These are phyloP conservation scores for Dreissena polymorpha DNA, from an alignment of 1,140 invertebrate species.

Conservation along the genomic window DNA sequence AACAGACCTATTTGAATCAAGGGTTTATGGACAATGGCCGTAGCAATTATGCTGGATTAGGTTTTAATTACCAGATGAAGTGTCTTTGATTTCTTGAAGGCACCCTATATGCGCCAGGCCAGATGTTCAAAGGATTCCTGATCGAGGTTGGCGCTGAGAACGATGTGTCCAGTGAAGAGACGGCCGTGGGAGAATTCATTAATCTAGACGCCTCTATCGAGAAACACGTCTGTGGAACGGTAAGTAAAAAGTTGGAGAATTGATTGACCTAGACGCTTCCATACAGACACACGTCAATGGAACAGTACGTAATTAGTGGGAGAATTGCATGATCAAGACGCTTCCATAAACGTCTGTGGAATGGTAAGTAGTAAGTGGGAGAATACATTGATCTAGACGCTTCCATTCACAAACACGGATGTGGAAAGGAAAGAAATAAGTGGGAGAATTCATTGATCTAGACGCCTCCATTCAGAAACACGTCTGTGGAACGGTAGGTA, in stretches of 20 bases:
- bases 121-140: conserved; percentile 36
- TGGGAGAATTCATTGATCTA: conserved; percentile 29
- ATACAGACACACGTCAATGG: conserved; percentile 36
- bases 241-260: conserved; percentile 26
- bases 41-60: no score
- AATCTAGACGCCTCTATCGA: conserved; percentile 20
- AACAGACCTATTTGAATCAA: no score
- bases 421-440: conserved; percentile 10
- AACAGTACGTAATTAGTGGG: neutral
- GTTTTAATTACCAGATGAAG: no score
- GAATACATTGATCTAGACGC: no score
- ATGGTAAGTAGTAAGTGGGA: no score
- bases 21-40: no score
- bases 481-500: conserved; percentile 24
- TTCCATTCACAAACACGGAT: neutral
- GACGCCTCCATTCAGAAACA: conserved; percentile 31
- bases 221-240: conserved; percentile 39
- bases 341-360: no score
- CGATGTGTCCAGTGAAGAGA: conserved; percentile 1
- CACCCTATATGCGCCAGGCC: neutral
- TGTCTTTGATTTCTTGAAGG: no score
- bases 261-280: conserved; percentile 7
- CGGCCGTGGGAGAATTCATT: conserved; percentile 40
- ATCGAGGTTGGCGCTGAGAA: conserved; percentile 35
- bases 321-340: no score